A percentile compares a stretch with the other conserved stretches of the same genome.
Evolutionary conservation across 2,113 vertebrate species (phyloP).

Genomic region (Psilopsiagon aymara): DNA sequence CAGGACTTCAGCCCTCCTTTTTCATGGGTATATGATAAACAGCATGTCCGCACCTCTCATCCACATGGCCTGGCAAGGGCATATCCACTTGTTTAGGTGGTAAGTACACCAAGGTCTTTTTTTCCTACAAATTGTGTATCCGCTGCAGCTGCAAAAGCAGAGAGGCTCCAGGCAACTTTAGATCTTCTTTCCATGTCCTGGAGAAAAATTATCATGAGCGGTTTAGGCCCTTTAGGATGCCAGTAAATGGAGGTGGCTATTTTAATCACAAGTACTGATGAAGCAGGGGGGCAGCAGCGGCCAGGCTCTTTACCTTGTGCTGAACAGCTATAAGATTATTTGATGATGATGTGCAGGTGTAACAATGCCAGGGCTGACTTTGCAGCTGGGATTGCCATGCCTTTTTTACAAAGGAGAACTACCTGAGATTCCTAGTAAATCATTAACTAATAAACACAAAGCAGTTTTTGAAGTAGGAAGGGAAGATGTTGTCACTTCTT

Average conservation of each 20-base stretch:
- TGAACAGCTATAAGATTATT: background rate
- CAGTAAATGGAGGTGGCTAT: background rate
- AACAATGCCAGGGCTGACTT: background rate
- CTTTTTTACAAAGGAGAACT: background rate
- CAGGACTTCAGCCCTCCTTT: background rate
- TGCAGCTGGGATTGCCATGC: background rate
- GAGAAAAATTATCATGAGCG: background rate
- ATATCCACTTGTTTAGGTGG: fast-evolving
- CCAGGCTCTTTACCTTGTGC: background rate
- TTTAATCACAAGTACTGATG: background rate
- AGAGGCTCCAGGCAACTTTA: background rate
- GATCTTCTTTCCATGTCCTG: background rate
- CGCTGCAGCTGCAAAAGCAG: background rate
- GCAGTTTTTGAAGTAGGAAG: slow-evolving; percentile 28
- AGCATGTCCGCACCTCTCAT: background rate
- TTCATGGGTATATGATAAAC: background rate
- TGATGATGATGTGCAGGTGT: background rate
- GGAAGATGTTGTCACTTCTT: background rate
- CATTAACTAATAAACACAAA: slow-evolving; percentile 18
- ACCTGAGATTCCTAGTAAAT: background rate
- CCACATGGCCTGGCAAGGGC: background rate
- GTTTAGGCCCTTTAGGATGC: background rate
- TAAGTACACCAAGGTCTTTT: background rate
- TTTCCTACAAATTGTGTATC: background rate
- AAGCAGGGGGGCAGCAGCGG: background rate